These are phyloP conservation scores for Perca schrenkii DNA, from an alignment of 2,113 vertebrate species.

Conservation along the genomic window DNA sequence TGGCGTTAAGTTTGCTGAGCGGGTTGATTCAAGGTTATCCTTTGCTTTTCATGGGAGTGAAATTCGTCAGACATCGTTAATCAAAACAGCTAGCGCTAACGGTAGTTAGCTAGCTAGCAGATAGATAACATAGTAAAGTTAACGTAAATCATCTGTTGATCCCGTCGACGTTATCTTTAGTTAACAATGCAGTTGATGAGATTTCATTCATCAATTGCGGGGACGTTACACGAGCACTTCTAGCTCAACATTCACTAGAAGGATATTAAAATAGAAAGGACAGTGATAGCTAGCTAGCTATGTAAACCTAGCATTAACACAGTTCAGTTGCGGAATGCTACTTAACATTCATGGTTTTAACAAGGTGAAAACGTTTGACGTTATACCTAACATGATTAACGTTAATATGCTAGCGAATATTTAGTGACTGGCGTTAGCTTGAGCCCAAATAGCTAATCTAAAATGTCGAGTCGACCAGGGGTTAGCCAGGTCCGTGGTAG, in stretches of 20 bases:
- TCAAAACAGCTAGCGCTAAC: conserved; percentile 40
- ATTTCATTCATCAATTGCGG: background rate
- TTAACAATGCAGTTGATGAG: background rate
- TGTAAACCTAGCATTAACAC: conserved; percentile 9
- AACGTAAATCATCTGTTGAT: background rate
- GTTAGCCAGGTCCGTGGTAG: conserved; percentile 45
- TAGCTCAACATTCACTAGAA: background rate
- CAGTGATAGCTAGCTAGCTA: background rate
- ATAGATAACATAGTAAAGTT: background rate
- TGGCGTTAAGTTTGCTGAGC: accelerated
- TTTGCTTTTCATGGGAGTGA: background rate
- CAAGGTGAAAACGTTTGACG: no score
- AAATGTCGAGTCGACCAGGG: background rate
- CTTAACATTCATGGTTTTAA: no score
- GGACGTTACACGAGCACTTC: background rate
- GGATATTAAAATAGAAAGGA: background rate
- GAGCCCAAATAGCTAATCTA: background rate
- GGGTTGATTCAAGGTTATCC: background rate
- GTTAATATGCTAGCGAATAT: accelerated
- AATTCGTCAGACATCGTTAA: conserved; percentile 31
- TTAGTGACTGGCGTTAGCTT: accelerated
- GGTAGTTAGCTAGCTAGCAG: background rate
- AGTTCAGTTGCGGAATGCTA: conserved; percentile 58
- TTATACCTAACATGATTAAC: no score
- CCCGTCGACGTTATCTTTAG: background rate